These are phyloP conservation scores for Ornithoptera priamus DNA, from an alignment of 2,888 invertebrate genomes.

Conservation along the genomic window DNA sequence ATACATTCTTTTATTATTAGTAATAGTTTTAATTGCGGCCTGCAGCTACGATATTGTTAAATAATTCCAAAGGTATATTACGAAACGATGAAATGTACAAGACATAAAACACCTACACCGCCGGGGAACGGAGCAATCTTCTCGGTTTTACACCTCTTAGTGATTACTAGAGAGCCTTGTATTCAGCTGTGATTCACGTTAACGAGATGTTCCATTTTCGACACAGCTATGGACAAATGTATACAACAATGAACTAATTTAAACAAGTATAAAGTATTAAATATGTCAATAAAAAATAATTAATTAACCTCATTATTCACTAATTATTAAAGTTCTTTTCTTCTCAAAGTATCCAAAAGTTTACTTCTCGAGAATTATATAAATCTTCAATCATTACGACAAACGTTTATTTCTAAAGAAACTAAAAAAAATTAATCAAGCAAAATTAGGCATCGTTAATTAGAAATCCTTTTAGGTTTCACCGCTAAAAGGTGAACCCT, in stretches of 20 bases:
- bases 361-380: too few relatives aligned
- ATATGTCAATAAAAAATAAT: not conserved
- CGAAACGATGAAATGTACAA: not conserved
- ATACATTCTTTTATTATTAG: too few relatives aligned
- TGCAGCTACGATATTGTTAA: not conserved
- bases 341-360: too few relatives aligned
- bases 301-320: not conserved
- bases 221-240: not conserved
- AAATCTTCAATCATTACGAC: too few relatives aligned
- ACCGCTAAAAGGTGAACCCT: constrained; percentile 14
- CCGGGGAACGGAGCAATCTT: not conserved
- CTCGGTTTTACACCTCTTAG: not conserved
- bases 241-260: too few relatives aligned
- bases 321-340: too few relatives aligned
- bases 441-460: constrained; percentile 15
- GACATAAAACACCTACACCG: not conserved
- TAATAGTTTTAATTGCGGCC: too few relatives aligned
- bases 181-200: not conserved
- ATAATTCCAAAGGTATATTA: not conserved
- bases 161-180: not conserved
- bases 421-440: not conserved
- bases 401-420: not conserved
- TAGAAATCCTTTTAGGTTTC: constrained; percentile 19
- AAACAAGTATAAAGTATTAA: not conserved
- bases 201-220: not conserved